A percentile compares a stretch with the other conserved stretches of the same genome.
Evolutionary conservation across 2,797 vertebrate genomes (phyloP).

Genomic region (Halcyon leucocephala): DNA sequence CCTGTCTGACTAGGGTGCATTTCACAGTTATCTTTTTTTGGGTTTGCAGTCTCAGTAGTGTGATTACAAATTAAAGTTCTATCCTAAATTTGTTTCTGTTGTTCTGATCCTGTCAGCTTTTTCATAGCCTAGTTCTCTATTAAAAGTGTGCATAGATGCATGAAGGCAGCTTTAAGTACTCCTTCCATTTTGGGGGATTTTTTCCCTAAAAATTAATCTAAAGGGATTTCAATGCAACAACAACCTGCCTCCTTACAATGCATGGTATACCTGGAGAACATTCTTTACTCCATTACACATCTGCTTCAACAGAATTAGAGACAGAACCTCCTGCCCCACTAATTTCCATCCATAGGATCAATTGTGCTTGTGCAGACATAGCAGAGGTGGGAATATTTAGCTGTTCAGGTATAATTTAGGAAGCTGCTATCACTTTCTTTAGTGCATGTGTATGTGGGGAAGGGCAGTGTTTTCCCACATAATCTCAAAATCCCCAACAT

Average conservation of each 20-base stretch:
- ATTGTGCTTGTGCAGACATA: neutral
- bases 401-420: neutral
- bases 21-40: neutral
- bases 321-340: neutral
- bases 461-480: neutral
- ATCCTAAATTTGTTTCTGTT: neutral
- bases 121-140: neutral
- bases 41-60: neutral
- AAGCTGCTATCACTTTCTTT: accelerated
- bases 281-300: neutral
- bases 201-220: neutral
- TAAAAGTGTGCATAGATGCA: neutral
- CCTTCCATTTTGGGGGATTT: neutral
- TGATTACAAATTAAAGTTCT: neutral
- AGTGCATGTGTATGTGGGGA: accelerated
- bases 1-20: neutral
- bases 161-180: neutral
- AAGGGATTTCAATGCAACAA: neutral
- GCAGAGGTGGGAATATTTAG: neutral
- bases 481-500: neutral
- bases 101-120: neutral
- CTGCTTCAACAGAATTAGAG: neutral
- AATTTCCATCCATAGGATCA: neutral
- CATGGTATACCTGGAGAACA: neutral
- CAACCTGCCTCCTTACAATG: accelerated